Base-by-base conservation (phyloP, 2,113 vertebrate genomes). In the Corvus hawaiiensis region DNA sequence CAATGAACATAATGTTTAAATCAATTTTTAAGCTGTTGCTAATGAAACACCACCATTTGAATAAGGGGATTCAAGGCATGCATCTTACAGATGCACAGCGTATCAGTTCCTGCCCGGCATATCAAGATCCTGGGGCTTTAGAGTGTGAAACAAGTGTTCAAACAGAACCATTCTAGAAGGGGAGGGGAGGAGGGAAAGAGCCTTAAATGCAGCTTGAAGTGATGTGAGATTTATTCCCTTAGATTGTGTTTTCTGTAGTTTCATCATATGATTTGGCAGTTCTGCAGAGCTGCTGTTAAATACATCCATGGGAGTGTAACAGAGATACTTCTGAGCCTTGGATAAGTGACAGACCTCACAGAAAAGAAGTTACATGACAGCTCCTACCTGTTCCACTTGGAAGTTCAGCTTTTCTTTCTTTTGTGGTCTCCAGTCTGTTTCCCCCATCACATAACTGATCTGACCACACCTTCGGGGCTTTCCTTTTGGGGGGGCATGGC, bases 1-100 rank as follows among this genome's bases (percentile, higher is more conserved):
- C 79, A 67, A 44, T 93, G 92, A 97, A 86, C 93, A 89, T 91
- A 54, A 86, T 84, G 72, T 94, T 97, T 93, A 97, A 97, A 74
- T 71, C 39, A 88, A 27, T 77, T 93, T 67, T 97, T 77, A 93
- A 96, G 94, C 84, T 11, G 1, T 59, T 91, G 54, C 73, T 96
- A 96, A 94, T 90, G 83, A 90, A 95, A 89, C 62, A 73, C 30
- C 37, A 43, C 77, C 21, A 71, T 83, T 27, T 84, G 82, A 77
- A 67, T 72, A 77, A 80, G 43, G 82, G 58, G 8, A 63, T 91
- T 44, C 55, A 67, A 83, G 51, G 63, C n/a, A 75, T 14, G 17
- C 5, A 5, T 64, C 66, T 49, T 52, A 73, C 58, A 81, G 79
- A 88, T 86, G 41, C 62, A 79, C 58, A 80, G 4, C 0, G 0